Evolutionary conservation across 2,888 invertebrate species (phyloP).

Genomic region (Ariolimax columbianus): DNA sequence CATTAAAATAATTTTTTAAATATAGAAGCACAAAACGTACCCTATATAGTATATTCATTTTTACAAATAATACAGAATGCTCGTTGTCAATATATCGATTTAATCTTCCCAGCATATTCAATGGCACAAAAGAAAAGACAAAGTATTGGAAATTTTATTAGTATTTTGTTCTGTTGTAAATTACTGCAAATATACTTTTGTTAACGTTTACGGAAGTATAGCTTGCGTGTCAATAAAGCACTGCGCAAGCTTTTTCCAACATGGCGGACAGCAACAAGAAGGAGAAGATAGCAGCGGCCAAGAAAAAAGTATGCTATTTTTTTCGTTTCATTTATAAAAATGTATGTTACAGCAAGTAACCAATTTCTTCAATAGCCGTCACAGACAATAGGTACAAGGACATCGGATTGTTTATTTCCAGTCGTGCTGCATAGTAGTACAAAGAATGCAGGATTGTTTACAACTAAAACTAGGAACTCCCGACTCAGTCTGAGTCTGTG

Average conservation of each 20-base stretch:
- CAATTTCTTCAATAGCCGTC: background rate
- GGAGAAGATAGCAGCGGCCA: slow-evolving; percentile 73
- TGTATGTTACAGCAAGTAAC: background rate
- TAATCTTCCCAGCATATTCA: no score
- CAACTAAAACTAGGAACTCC: background rate
- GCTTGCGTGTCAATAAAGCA: slow-evolving; percentile 57
- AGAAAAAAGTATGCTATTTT: slow-evolving; percentile 64
- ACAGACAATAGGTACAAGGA: background rate
- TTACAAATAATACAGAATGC: no score
- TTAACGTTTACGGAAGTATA: slow-evolving; percentile 17
- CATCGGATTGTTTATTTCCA: background rate
- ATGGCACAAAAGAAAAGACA: no score
- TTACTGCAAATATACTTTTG: background rate
- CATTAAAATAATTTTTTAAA: no score
- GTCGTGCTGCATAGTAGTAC: background rate
- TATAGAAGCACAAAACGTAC: no score
- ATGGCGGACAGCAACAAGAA: slow-evolving; percentile 72
- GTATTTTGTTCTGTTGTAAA: background rate
- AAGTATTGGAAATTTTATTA: background rate
- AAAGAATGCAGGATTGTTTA: background rate
- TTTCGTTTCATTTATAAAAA: background rate
- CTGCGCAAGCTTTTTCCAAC: slow-evolving; percentile 53
- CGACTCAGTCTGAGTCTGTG: no score
- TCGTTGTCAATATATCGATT: no score
- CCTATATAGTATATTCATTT: no score